Evolutionary conservation across 2,888 invertebrate species (phyloP).

Genomic region (Plagodis dolabraria): DNA sequence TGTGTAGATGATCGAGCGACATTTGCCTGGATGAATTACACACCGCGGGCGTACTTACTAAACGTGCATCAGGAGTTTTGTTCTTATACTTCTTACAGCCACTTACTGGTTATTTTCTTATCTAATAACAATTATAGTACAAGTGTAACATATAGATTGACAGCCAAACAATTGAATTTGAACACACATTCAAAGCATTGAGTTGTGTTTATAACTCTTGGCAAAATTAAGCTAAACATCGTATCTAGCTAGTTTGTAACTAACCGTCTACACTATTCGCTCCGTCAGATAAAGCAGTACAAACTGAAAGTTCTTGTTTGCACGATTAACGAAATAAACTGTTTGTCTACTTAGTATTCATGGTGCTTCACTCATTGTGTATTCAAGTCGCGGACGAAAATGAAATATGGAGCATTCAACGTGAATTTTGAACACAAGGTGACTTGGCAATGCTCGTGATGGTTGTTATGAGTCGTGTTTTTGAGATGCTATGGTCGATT

Average conservation of each 20-base stretch:
- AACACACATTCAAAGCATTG: too few relatives aligned
- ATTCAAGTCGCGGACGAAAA: slow-evolving; percentile 75
- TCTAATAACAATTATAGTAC: too few relatives aligned
- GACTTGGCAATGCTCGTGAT: slow-evolving; percentile 62
- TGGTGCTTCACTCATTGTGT: slow-evolving; percentile 74
- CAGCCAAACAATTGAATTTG: too few relatives aligned
- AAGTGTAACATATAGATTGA: too few relatives aligned
- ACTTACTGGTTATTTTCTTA: too few relatives aligned
- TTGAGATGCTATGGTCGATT: slow-evolving; percentile 30
- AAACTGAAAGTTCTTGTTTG: slow-evolving; percentile 79
- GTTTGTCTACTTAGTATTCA: slow-evolving; percentile 81
- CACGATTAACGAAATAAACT: slow-evolving; percentile 82
- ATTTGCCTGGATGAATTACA: too few relatives aligned
- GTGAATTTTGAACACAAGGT: slow-evolving; percentile 76
- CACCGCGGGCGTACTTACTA: too few relatives aligned
- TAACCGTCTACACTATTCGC: slow-evolving; percentile 34
- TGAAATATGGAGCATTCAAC: slow-evolving; percentile 82
- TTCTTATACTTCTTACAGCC: too few relatives aligned
- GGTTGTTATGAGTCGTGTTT: slow-evolving; percentile 45
- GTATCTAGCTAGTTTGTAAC: slow-evolving; percentile 15
- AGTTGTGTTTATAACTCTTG: too few relatives aligned
- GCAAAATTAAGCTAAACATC: slow-evolving; percentile 15
- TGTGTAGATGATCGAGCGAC: too few relatives aligned
- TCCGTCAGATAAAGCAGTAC: slow-evolving; percentile 61
- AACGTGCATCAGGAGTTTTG: too few relatives aligned